Conservation (phyloP, 2,113 vertebrate species). For the Nyctibius bracteatus region DNA sequence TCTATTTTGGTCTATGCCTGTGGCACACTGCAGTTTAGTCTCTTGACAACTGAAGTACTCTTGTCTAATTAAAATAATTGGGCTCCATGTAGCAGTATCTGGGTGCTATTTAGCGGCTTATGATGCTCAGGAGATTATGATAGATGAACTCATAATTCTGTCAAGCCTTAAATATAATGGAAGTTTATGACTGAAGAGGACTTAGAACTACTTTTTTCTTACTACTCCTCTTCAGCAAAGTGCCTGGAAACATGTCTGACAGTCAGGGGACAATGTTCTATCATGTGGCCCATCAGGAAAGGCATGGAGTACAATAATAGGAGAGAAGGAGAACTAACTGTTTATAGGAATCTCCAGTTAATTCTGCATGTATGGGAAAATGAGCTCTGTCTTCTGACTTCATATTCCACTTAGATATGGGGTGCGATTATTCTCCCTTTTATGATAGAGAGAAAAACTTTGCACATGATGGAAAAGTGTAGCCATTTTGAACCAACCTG, state of each 20-base stretch:
- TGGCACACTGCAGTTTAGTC: not conserved
- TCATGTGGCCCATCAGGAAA: not conserved
- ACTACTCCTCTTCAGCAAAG: not conserved
- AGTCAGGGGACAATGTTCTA: not conserved
- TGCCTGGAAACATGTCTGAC: not conserved
- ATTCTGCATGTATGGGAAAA: not conserved
- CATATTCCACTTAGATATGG: not conserved
- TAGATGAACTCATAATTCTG: not conserved
- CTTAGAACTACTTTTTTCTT: not conserved
- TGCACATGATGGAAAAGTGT: not conserved
- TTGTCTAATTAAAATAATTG: constrained; percentile 52
- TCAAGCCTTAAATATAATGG: not conserved
- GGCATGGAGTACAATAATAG: not conserved
- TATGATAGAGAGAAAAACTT: not conserved
- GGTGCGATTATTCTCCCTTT: not conserved
- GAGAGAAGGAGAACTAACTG: not conserved
- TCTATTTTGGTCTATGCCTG: constrained; percentile 1
- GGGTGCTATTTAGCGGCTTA: constrained; percentile 16
- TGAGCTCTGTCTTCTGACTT: not conserved
- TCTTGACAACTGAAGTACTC: not conserved
- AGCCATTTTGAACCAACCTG: not conserved
- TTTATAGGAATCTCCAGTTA: not conserved
- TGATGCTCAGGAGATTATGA: constrained; percentile 21
- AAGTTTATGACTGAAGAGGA: not conserved
- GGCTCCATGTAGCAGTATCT: constrained; percentile 9